Evolutionary conservation across 2,888 invertebrate species (phyloP), one percentile per base, ranked within the genome.

Genomic region (Sepiola atlantica): DNA sequence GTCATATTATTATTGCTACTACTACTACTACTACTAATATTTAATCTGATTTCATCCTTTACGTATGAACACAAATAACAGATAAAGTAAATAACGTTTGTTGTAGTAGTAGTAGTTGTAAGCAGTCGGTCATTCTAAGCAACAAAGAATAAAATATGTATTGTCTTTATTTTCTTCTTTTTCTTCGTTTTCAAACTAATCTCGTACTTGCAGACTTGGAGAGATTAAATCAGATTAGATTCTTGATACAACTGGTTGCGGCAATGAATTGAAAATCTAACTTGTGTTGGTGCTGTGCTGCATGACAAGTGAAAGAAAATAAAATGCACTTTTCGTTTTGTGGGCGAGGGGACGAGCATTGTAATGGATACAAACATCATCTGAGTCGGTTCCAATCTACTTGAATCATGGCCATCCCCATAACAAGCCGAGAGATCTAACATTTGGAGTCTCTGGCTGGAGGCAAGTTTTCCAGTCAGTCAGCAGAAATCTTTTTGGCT

Each of bases 201-300:
- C 32, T 77, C 24, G 61, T 24, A 77, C 77, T 77, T 32, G 77
- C 32, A 77, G 77, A 77, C 77, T 77, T 77, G n/a, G 12, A 16
- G 16, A 77, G 77, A 77, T 77, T 77, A 77, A n/a, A n/a, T 77
- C n/a, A 77, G 77, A 77, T 77, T 77, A 77, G n/a, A 77, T 77
- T 14, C 77, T 77, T n/a, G 32, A 77, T 77, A 77, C 32, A 77
- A 45, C 45, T 45, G 45, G 14, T 77, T 77, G 4, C 77, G n/a
- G 77, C n/a, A 77, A 77, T n/a, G 77, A 16, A 77, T 4, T 16
- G 77, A 77, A 45, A 77, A 28, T 77, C 32, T 32, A 16, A 77
- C 77, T 77, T 32, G 4, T 32, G 14, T 1, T n/a, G n/a, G n/a
- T n/a, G n/a, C 32, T 77, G 45, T 45, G 32, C n/a, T n/a, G n/a